Percentiles rank a stretch among this genome's conserved stretches.
Conservation (phyloP, 1,140 invertebrate species). For the Drosophila willistoni region DNA sequence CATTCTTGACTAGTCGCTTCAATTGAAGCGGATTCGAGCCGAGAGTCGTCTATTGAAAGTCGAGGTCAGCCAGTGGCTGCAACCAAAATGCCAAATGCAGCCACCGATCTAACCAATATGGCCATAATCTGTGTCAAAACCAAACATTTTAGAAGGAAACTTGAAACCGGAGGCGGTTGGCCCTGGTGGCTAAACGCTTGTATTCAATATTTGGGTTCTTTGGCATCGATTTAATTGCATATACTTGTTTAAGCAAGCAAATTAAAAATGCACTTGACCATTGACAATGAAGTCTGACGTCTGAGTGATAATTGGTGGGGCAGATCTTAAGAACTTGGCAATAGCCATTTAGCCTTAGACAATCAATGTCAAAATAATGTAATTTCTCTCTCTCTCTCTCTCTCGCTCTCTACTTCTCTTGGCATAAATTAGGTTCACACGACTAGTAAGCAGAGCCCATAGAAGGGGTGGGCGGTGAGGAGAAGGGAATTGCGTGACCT, state of each 20-base stretch:
- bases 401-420: background rate
- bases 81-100: slow-evolving; percentile 72
- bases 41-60: slow-evolving; percentile 57
- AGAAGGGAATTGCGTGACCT: slow-evolving; percentile 16
- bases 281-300: slow-evolving; percentile 53
- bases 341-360: background rate
- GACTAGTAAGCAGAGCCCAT: background rate
- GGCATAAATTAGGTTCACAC: slow-evolving; percentile 32
- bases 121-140: slow-evolving; percentile 68
- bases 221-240: slow-evolving; percentile 19
- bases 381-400: slow-evolving; percentile 1
- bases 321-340: slow-evolving; percentile 25
- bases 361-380: background rate
- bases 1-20: background rate
- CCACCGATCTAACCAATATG: slow-evolving; percentile 58
- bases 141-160: slow-evolving; percentile 70
- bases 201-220: slow-evolving; percentile 62
- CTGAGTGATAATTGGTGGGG: background rate
- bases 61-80: slow-evolving; percentile 68
- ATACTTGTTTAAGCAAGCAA: background rate
- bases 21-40: slow-evolving; percentile 6
- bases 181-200: slow-evolving; percentile 48
- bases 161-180: slow-evolving; percentile 62
- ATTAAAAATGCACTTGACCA: slow-evolving; percentile 65
- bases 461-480: background rate